Percentiles rank a stretch among this genome's conserved stretches.
phyloP scores from a whole-genome alignment of 2,888 invertebrate genomes.

The Allacma fusca region DNA sequence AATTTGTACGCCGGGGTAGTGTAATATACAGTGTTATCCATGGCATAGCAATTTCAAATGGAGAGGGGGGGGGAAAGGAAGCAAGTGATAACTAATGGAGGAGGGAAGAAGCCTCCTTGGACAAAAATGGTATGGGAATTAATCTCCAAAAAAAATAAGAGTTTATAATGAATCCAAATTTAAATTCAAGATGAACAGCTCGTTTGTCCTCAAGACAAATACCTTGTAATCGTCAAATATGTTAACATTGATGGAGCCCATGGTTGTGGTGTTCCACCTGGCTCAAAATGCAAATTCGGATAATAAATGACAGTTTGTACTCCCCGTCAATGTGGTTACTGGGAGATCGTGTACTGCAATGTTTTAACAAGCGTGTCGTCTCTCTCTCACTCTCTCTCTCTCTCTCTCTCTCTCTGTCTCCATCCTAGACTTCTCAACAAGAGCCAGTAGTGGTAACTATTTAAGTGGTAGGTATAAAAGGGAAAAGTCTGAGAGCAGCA shows the following conservation, averaged over 20 bases:
- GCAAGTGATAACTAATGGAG: not conserved
- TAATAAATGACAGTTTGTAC: constrained; percentile 16
- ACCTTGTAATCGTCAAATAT: constrained; percentile 2
- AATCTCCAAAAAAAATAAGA: not conserved
- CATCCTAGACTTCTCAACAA: too few species aligned
- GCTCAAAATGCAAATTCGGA: constrained; percentile 9
- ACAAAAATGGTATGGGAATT: constrained; percentile 6
- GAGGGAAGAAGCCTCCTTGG: not conserved
- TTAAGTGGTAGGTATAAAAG: not conserved
- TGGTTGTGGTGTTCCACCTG: not conserved
- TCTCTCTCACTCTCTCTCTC: not conserved
- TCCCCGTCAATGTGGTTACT: not conserved
- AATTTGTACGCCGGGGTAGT: too few species aligned
- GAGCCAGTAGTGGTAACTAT: not conserved
- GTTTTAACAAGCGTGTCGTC: constrained; percentile 7
- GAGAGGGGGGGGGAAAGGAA: not conserved
- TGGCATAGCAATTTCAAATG: not conserved
- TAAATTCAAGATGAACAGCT: constrained; percentile 9
- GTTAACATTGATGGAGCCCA: not conserved
- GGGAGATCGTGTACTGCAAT: not conserved
- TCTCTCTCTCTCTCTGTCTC: too few species aligned
- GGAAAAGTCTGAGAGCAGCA: constrained; percentile 2
- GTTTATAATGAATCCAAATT: constrained; percentile 10
- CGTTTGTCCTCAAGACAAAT: constrained; percentile 3
- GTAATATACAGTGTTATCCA: not conserved